Conservation (phyloP, 2,797 vertebrate species). For the Lepidocolaptes lacrymiger region DNA sequence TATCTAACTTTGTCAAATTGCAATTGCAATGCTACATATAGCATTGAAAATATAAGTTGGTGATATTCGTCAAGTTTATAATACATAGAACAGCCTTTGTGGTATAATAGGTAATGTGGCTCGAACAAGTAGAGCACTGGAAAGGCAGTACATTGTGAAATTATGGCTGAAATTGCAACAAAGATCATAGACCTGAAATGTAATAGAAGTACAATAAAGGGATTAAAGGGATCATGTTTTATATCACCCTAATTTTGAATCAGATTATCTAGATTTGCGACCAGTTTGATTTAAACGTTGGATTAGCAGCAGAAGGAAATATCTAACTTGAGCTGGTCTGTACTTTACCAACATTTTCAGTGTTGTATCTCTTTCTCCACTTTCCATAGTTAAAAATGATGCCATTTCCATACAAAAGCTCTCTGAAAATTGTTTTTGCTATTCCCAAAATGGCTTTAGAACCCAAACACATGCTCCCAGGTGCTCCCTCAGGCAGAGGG, state of each 20-base stretch:
- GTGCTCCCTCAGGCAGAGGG: rapidly evolving
- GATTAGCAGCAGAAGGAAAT: background rate
- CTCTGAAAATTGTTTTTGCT: background rate
- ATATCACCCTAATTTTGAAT: background rate
- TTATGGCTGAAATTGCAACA: background rate
- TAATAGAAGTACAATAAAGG: background rate
- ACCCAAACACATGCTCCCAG: rapidly evolving
- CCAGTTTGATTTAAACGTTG: background rate
- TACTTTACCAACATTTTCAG: background rate
- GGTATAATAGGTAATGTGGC: rapidly evolving
- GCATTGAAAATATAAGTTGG: rapidly evolving
- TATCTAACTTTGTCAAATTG: background rate
- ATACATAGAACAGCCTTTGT: background rate
- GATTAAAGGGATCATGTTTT: background rate
- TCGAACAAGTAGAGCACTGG: background rate
- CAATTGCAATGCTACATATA: background rate
- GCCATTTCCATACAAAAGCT: background rate
- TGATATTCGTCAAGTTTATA: background rate
- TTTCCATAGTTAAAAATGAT: rapidly evolving
- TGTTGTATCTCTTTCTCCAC: background rate
- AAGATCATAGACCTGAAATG: background rate
- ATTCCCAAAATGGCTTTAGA: background rate
- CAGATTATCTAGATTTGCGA: background rate
- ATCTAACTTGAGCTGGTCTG: background rate
- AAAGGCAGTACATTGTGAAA: background rate